A percentile compares a stretch with the other conserved stretches of the same genome.
phyloP scores from a whole-genome alignment of 2,888 invertebrate species.

The Cremastinae sp. region DNA sequence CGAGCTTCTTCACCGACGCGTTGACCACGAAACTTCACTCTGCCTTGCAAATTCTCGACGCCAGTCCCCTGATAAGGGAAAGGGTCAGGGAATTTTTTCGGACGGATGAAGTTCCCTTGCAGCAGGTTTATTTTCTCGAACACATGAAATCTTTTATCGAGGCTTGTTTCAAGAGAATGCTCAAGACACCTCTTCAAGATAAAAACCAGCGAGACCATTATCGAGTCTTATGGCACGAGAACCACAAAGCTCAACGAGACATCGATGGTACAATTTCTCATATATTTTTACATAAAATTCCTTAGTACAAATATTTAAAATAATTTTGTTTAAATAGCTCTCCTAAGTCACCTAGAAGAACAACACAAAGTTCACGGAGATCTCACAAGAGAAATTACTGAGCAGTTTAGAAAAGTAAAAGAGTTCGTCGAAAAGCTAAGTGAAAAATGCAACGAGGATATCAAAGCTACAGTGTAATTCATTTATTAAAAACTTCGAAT shows the following conservation, averaged over 20 bases:
- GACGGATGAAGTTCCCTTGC: constrained; percentile 13
- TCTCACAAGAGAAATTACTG: constrained; percentile 39
- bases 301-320: neutral
- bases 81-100: constrained; percentile 24
- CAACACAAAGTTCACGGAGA: constrained; percentile 49
- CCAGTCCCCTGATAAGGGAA: constrained; percentile 31
- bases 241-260: constrained; percentile 55
- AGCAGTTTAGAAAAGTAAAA: constrained; percentile 48
- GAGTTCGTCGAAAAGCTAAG: constrained; percentile 47
- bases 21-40: constrained; percentile 34
- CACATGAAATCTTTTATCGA: constrained; percentile 58
- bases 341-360: constrained; percentile 39
- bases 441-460: constrained; percentile 50
- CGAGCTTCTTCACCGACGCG: no score
- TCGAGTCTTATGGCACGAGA: constrained; percentile 55
- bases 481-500: no score
- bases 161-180: constrained; percentile 53
- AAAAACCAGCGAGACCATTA: constrained; percentile 36
- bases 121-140: constrained; percentile 47
- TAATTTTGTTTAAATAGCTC: no score
- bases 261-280: constrained; percentile 47
- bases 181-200: constrained; percentile 34
- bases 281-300: neutral
- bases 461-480: constrained; percentile 50
- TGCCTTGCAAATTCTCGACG: constrained; percentile 31